Evolutionary conservation across 1,140 invertebrate species (phyloP), one percentile per base, ranked within the genome.

Genomic region (Euglossa dilemma): DNA sequence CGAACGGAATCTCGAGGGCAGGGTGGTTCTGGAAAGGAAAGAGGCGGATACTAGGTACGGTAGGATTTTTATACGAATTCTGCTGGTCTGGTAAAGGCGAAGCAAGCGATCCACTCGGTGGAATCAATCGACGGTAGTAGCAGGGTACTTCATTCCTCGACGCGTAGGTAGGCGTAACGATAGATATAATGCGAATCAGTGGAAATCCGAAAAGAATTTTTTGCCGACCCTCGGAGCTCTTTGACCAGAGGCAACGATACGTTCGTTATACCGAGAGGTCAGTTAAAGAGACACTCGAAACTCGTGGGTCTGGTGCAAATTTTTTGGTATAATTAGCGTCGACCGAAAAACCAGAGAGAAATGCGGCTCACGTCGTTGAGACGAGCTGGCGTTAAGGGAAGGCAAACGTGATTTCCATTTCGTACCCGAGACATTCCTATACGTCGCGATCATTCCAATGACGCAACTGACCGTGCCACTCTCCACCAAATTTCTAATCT

Each of bases 261-360:
- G 80, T 72, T 87, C 82, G 75, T 73, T 86, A 87, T 71, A 71
- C 71, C 63, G 45, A 47, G 16, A 47, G 71, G 75, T 18, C 20
- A 61, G 50, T 80, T 64, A 76, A 72, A 80, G 72, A 72, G 76
- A 87, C 72, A 84, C 85, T 73, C 81, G 86, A 87, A 84, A 73
- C 76, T 7, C 45, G 28, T 23, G 6, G 16, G 61, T n/a, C 14
- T 59, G 43, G 50, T 70, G 85, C 71, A 77, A 84, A 87, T 87
- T 82, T 87, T 88, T 87, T 63, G 67, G 74, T 76, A 85, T 88
- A 88, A 88, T 88, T 88, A 88, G 82, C 25, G 73, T 57, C 43
- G 47, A 73, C 52, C 57, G 73, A 87, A 88, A 88, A 88, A 64
- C 57, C 52, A 36, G 43, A 52, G 64, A 28, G 11, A 74, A 84